Evolutionary conservation across 2,113 vertebrate genomes (phyloP).

Genomic region (Brachypodius melanocephalos): DNA sequence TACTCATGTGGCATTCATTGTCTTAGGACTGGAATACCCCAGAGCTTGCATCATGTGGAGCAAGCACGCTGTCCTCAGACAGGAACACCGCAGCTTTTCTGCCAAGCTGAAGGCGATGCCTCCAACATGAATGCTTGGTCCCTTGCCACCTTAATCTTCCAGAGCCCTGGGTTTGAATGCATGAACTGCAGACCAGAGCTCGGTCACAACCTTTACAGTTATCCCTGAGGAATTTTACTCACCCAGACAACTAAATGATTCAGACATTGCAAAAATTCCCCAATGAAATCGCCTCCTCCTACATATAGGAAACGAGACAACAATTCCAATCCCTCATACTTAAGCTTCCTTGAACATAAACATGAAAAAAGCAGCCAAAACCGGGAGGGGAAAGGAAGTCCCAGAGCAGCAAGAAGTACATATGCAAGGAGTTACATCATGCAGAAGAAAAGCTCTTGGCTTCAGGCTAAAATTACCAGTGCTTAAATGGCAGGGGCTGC

Average conservation of each 20-base stretch:
- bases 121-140: not conserved
- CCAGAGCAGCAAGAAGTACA: constrained; percentile 39
- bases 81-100: not conserved
- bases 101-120: not conserved
- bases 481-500: not conserved
- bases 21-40: not conserved
- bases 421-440: constrained; percentile 30
- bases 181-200: not conserved
- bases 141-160: constrained; percentile 33
- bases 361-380: constrained; percentile 30
- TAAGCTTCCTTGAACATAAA: constrained; percentile 43
- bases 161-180: not conserved
- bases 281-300: not conserved
- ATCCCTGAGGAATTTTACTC: constrained; percentile 50
- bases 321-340: constrained; percentile 48
- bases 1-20: not conserved
- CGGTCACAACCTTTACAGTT: constrained; percentile 7
- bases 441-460: constrained; percentile 31
- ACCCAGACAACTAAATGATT: constrained; percentile 28
- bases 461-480: not conserved
- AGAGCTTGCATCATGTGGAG: not conserved
- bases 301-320: constrained; percentile 47
- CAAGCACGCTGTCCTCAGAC: not conserved
- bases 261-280: constrained; percentile 55
- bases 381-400: not conserved